phyloP scores from a whole-genome alignment of 2,113 vertebrate genomes.

The Pagrus major region DNA sequence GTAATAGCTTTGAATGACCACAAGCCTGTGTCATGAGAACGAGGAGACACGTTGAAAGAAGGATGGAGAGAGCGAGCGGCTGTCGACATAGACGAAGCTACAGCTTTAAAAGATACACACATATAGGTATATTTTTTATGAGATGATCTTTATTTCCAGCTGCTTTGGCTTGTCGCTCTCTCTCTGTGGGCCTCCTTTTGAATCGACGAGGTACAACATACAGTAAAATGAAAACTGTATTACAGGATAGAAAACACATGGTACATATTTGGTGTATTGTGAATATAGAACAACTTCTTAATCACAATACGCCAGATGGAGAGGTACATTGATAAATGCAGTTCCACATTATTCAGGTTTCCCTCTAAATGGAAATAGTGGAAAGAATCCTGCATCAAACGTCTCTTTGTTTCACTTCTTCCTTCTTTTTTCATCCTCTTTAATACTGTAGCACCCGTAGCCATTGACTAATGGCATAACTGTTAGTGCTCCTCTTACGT shows the following conservation, averaged over 20 bases:
- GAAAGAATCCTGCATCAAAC: conserved; percentile 45
- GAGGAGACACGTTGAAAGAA: conserved; percentile 29
- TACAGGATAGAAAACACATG: conserved; percentile 45
- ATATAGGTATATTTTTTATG: conserved; percentile 67
- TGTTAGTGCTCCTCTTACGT: conserved; percentile 68
- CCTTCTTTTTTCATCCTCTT: conserved; percentile 53
- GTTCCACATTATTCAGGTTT: conserved; percentile 64
- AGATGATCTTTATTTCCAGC: conserved; percentile 65
- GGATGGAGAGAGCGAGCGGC: conserved; percentile 16
- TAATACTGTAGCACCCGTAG: conserved; percentile 76
- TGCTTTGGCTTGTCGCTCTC: conserved; percentile 63
- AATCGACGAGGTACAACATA: conserved; percentile 57
- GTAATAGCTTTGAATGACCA: conserved; percentile 78
- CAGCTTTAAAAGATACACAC: conserved; percentile 72
- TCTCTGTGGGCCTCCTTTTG: conserved; percentile 53
- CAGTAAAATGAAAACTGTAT: conserved; percentile 41
- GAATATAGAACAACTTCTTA: conserved; percentile 36
- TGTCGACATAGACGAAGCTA: conserved; percentile 59
- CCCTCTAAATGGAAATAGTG: conserved; percentile 46
- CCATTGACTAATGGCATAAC: conserved; percentile 70
- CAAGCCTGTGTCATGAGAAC: conserved; percentile 71
- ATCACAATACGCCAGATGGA: conserved; percentile 57
- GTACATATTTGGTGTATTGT: conserved; percentile 61
- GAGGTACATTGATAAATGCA: conserved; percentile 58
- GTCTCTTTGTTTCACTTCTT: conserved; percentile 49